These are phyloP conservation scores for Kryphioiulus occultus DNA, from an alignment of 2,888 invertebrate genomes.

Conservation along the genomic window DNA sequence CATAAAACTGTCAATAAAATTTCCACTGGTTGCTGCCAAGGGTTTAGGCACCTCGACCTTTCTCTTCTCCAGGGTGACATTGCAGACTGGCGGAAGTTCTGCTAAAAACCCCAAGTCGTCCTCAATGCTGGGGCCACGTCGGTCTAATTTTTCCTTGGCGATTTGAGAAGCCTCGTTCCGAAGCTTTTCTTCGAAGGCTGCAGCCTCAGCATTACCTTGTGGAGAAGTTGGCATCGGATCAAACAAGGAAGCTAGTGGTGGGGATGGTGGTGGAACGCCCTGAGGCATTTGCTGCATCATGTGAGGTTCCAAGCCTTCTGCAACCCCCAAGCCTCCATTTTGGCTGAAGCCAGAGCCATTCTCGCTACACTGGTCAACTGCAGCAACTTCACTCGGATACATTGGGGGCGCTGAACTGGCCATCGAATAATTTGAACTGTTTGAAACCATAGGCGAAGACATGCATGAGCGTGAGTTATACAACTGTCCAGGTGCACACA, in stretches of 20 bases:
- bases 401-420: neutral
- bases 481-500: slow-evolving; percentile 30
- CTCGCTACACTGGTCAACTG: neutral
- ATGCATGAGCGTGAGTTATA: slow-evolving; percentile 8
- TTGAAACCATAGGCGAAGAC: slow-evolving; percentile 18
- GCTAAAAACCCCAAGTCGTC: slow-evolving; percentile 54
- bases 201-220: slow-evolving; percentile 46
- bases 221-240: slow-evolving; percentile 50
- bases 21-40: neutral
- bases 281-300: slow-evolving; percentile 1
- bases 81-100: slow-evolving; percentile 53
- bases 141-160: slow-evolving; percentile 44
- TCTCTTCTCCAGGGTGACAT: slow-evolving; percentile 46
- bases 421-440: slow-evolving; percentile 21
- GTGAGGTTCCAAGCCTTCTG: slow-evolving; percentile 18
- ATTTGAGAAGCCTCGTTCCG: slow-evolving; percentile 48
- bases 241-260: slow-evolving; percentile 42
- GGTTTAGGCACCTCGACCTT: neutral
- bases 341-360: slow-evolving; percentile 9
- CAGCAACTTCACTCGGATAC: slow-evolving; percentile 3
- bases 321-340: slow-evolving; percentile 32
- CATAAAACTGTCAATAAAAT: slow-evolving; percentile 53
- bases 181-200: slow-evolving; percentile 43
- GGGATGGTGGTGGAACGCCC: slow-evolving; percentile 47
- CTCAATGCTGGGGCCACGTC: slow-evolving; percentile 51